Evolutionary conservation across 2,797 vertebrate genomes (phyloP).

Genomic region (Sciurus carolinensis): DNA sequence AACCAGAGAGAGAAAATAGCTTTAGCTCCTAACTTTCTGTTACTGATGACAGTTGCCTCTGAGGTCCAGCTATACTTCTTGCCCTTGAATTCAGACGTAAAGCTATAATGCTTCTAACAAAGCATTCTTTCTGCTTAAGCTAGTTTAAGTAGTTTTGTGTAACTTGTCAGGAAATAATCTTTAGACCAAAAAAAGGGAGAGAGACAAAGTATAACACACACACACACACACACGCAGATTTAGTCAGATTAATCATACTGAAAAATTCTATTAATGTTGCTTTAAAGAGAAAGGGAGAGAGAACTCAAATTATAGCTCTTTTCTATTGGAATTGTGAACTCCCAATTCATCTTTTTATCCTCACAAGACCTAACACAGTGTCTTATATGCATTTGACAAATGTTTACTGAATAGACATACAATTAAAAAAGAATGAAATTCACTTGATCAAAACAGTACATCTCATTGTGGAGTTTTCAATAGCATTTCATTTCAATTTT

Average conservation of each 20-base stretch:
- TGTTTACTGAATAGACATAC: slow-evolving; percentile 65
- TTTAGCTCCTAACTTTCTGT: neutral
- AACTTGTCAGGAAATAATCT: slow-evolving; percentile 53
- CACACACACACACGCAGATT: neutral
- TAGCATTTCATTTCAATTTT: slow-evolving; percentile 73
- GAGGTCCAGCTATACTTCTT: neutral
- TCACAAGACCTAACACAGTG: slow-evolving; percentile 61
- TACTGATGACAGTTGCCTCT: neutral
- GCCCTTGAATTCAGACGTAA: slow-evolving; percentile 8
- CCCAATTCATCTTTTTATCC: slow-evolving; percentile 43
- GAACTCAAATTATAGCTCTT: slow-evolving; percentile 48
- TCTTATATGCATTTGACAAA: slow-evolving; percentile 56
- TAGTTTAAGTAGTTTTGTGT: slow-evolving; percentile 56
- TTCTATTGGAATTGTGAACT: slow-evolving; percentile 53
- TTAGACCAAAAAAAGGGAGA: neutral
- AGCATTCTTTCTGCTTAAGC: slow-evolving; percentile 25
- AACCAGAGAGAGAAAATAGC: neutral
- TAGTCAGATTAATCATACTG: neutral
- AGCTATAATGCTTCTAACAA: slow-evolving; percentile 37
- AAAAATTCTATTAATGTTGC: slow-evolving; percentile 46
- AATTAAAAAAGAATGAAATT: slow-evolving; percentile 75
- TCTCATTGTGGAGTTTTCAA: slow-evolving; percentile 69
- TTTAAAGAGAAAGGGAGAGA: slow-evolving; percentile 46
- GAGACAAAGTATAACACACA: neutral
- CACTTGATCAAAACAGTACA: slow-evolving; percentile 65